Base-by-base conservation (phyloP, 1,140 invertebrate genomes). In the Drosophila melanica region DNA sequence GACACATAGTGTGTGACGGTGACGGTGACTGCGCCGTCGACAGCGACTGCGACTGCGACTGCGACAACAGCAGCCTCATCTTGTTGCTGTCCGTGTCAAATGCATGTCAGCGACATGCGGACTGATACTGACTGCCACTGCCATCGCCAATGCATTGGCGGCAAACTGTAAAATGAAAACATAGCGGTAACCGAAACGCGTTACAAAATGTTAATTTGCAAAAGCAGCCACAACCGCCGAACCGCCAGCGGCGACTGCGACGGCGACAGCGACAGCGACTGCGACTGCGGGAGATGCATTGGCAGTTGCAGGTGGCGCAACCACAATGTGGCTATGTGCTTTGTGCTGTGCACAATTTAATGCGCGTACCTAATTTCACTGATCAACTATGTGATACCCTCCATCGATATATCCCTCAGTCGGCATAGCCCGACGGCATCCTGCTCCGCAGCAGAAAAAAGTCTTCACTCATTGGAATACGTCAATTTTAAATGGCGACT, bases 171-270 rank as follows among this genome's bases (percentile, higher is more conserved):
- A 82, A 82, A 79, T 79, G 80, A 79, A 82, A 82, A 82, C 72
- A 72, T 66, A 54, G 75, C 79, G 51, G 66, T 57, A 68, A 75
- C 71, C 75, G 80, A 79, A 81, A 66, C 77, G 77, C 81, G 81
- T 70, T 81, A 85, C 81, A 85, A 85, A 86, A 85, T 85, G 81
- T 81, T 86, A 85, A 85, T 85, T 86, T 86, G 77, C 81, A 71
- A 59, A 54, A 62, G 75, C 81, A 80, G 68, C 68, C 53, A n/a
- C 37, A 64, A 55, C 50, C 58, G 58, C 47, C 35, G 48, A 54
- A 63, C 54, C 51, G 48, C 47, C 48, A 39, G 37, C 59, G 8
- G 16, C 47, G 18, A 54, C 39, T 63, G 79, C 58, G 33, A 35
- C 33, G 0, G 33, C 9, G 39, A 63, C 48, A 3, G 27, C 47